Conservation (phyloP, 1,140 invertebrate species). For the Scaptomyza graminum region DNA sequence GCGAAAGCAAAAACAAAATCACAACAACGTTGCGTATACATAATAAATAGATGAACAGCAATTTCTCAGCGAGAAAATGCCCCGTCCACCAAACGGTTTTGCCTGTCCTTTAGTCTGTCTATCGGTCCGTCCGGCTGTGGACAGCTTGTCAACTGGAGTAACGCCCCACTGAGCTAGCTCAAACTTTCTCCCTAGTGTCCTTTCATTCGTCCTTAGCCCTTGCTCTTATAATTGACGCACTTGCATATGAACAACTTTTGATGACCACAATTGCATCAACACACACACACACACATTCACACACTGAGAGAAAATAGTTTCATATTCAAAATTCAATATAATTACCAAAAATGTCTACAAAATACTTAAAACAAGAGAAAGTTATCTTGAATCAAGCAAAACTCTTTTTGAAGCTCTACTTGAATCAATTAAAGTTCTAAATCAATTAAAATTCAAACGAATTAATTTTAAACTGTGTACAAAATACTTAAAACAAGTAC, state of each 20-base stretch:
- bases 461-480: too few relatives aligned
- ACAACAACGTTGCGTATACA: slow-evolving; percentile 66
- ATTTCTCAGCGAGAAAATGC: slow-evolving; percentile 10
- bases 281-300: too few relatives aligned
- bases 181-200: not conserved
- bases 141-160: not conserved
- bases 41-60: slow-evolving; percentile 45
- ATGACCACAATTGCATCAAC: too few relatives aligned
- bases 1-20: slow-evolving; percentile 20
- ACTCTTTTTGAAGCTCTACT: too few relatives aligned
- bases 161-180: not conserved
- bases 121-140: not conserved
- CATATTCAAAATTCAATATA: too few relatives aligned
- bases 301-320: too few relatives aligned
- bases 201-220: not conserved
- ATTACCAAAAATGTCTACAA: too few relatives aligned
- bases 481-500: too few relatives aligned
- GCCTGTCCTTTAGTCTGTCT: not conserved
- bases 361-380: too few relatives aligned
- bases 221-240: slow-evolving; percentile 29
- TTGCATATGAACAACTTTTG: slow-evolving; percentile 29
- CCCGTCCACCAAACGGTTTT: not conserved
- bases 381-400: too few relatives aligned
- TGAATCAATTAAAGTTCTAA: too few relatives aligned
- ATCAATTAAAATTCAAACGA: too few relatives aligned